Percentiles rank a stretch among this genome's conserved stretches.
Evolutionary conservation across 2,797 vertebrate genomes (phyloP).

Genomic region (Lophura swinhoii): DNA sequence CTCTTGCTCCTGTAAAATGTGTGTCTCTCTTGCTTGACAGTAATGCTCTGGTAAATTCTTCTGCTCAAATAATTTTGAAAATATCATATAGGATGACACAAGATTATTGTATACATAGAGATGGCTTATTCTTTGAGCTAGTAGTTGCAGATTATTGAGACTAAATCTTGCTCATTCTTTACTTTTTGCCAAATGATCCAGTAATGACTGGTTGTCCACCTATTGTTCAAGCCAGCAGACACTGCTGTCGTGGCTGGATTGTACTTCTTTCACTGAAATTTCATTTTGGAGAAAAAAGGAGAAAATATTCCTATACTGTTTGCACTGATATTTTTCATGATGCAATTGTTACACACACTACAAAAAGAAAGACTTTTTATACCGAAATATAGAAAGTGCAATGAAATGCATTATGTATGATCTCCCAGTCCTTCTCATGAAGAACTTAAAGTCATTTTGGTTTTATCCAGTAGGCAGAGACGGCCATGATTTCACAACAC

Average conservation of each 20-base stretch:
- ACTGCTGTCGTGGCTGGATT: neutral
- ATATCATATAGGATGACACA: neutral
- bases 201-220: neutral
- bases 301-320: neutral
- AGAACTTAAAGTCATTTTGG: neutral
- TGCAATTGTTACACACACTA: neutral
- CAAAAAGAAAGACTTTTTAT: neutral
- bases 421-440: neutral
- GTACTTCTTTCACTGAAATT: neutral
- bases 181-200: neutral
- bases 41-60: neutral
- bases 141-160: neutral
- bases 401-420: neutral
- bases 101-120: neutral
- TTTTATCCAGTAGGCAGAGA: neutral
- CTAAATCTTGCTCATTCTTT: neutral
- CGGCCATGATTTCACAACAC: neutral
- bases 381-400: neutral
- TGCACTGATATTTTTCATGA: neutral
- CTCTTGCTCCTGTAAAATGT: neutral
- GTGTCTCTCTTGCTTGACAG: neutral
- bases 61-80: neutral
- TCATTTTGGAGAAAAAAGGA: neutral
- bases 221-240: neutral
- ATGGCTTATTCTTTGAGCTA: neutral